Percentiles rank a stretch among this genome's conserved stretches.
These are phyloP conservation scores for Glyptemys insculpta DNA, from an alignment of 2,797 vertebrate species.

Conservation along the genomic window DNA sequence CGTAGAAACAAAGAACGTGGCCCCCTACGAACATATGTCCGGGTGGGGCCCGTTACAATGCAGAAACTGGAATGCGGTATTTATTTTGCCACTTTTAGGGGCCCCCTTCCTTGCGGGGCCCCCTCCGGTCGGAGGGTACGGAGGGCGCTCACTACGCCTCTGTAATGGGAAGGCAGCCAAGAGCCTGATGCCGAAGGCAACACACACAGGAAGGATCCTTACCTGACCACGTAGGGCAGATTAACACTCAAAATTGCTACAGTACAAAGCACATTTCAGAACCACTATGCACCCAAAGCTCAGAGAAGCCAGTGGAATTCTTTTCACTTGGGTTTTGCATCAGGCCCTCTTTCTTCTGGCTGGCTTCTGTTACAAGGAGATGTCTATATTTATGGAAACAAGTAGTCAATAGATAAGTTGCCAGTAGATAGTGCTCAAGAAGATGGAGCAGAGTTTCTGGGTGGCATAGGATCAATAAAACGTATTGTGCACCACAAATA, in stretches of 20 bases:
- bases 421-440: neutral
- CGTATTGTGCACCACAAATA: neutral
- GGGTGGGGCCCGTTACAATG: too few species aligned
- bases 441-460: neutral
- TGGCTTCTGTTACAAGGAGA: rapidly evolving
- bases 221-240: neutral
- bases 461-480: neutral
- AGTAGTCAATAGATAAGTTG: neutral
- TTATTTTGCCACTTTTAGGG: too few species aligned
- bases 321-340: neutral
- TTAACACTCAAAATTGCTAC: neutral
- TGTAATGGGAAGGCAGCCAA: neutral
- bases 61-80: too few species aligned
- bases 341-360: neutral
- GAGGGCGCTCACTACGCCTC: too few species aligned
- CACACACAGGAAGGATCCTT: neutral
- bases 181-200: neutral
- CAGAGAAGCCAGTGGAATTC: neutral
- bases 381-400: neutral
- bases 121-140: too few species aligned
- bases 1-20: too few species aligned
- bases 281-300: neutral
- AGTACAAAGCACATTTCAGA: rapidly evolving
- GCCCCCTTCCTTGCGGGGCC: too few species aligned
- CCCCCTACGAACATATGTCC: too few species aligned